phyloP scores from a whole-genome alignment of 2,797 vertebrate species.

The Phataginus tetradactyla region DNA sequence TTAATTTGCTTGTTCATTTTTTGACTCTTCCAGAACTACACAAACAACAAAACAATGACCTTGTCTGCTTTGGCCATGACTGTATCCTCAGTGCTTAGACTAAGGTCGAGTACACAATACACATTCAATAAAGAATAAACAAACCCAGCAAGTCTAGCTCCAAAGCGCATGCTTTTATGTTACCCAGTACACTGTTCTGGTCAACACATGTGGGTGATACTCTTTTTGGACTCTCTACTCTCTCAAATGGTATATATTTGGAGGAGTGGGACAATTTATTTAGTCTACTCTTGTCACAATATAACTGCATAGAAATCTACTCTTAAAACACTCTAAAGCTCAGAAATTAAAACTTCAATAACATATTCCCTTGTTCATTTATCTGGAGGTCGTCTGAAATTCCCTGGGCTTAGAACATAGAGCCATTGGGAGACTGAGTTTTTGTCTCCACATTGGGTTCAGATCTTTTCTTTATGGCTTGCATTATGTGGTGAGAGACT shows the following conservation, averaged over 20 bases:
- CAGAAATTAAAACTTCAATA: not conserved
- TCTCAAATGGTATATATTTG: not conserved
- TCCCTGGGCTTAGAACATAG: not conserved
- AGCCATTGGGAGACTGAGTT: not conserved
- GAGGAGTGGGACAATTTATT: not conserved
- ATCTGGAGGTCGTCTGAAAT: not conserved
- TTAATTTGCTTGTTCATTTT: not conserved
- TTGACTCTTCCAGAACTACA: not conserved
- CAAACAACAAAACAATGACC: not conserved
- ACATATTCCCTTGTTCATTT: not conserved
- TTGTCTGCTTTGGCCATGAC: not conserved
- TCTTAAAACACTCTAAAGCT: not conserved
- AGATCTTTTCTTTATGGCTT: not conserved
- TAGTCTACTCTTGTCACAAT: not conserved
- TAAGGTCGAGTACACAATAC: not conserved
- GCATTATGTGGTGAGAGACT: not conserved
- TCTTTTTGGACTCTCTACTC: not conserved
- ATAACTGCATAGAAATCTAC: not conserved
- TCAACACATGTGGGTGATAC: not conserved
- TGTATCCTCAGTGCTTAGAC: not conserved
- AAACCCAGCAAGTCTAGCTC: not conserved
- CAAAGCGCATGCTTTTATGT: not conserved
- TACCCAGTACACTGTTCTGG: not conserved
- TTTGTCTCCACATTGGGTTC: not conserved
- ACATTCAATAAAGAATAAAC: not conserved